Base-by-base conservation (phyloP, 2,797 vertebrate genomes). In the Acanthis flammea region DNA sequence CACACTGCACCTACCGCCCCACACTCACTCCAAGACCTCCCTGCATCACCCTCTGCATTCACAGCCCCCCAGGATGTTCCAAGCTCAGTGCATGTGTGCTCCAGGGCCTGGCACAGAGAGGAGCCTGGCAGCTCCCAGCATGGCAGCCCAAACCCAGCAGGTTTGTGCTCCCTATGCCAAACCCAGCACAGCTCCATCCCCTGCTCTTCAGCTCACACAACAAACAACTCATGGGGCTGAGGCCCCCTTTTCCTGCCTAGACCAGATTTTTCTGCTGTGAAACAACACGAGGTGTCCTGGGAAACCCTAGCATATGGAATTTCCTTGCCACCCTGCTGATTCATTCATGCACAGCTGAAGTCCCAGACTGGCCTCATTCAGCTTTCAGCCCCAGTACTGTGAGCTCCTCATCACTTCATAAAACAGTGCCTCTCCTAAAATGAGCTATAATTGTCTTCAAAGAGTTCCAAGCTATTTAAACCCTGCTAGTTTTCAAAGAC, bases 181-280 rank as follows among this genome's bases (percentile, higher is more conserved):
- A 82, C 1, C 7, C 1, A 0, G 41, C 66, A 21, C 44, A 51
- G 71, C 50, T 93, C 65, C 4, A 0, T 57, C 47, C 78, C 44
- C 55, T n/a, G 71, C 27, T 22, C 45, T 63, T 63, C 60, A 60
- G 71, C 28, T 76, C 60, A 4, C 0, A 5, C 63, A 67, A 45
- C 50, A 75, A 93, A 88, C 65, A 83, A 3, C 37, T 90, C 22
- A 0, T 21, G 45, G 57, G 45, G 70, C 13, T 80, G 45, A 85
- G 71, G 35, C 30, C 27, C 50, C 66, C 42, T 76, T 53, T 86
- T 53, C 67, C 91, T 93, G 86, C 74, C 68, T 50, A 57, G 41
- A 67, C 61, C 61, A 76, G 48, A 74, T 41, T 94, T 91, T 94
- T 94, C 45, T 33, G 48, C 85, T 77, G 30, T 76, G 68, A 94